These are phyloP conservation scores for Trissolcus brochymenae DNA, from an alignment of 2,888 invertebrate genomes.

Conservation along the genomic window DNA sequence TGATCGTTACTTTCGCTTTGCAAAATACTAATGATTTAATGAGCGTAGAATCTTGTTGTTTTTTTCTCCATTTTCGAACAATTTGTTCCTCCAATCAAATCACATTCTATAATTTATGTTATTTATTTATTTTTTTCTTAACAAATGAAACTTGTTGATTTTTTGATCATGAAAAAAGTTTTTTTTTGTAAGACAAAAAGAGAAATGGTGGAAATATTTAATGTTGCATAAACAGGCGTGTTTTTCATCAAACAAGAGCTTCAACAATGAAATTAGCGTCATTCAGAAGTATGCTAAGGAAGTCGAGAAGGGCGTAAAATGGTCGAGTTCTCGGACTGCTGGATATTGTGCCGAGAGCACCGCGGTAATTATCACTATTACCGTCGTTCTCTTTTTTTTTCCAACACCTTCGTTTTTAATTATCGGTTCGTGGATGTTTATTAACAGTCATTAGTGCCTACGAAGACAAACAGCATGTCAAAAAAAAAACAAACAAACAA, in stretches of 20 bases:
- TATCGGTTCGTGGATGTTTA: conserved; percentile 43
- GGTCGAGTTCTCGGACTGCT: conserved; percentile 31
- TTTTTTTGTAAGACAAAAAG: too few species aligned
- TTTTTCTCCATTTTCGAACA: too few species aligned
- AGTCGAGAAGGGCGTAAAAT: conserved; percentile 22
- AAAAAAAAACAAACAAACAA: not conserved
- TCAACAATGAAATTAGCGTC: conserved; percentile 34
- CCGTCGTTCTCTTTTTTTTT: conserved; percentile 46
- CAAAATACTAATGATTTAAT: too few species aligned
- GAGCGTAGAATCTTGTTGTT: too few species aligned
- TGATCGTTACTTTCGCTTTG: conserved; percentile 1
- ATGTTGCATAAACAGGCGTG: conserved; percentile 1
- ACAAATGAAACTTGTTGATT: too few species aligned
- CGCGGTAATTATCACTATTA: conserved; percentile 49
- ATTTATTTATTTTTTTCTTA: not conserved
- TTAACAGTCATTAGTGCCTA: conserved; percentile 31
- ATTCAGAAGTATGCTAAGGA: conserved; percentile 30
- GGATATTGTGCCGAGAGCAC: conserved; percentile 30
- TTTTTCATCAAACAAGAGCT: conserved; percentile 22
- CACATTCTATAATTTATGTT: too few species aligned
- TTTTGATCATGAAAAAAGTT: too few species aligned
- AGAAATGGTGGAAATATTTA: not conserved
- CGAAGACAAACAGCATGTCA: not conserved
- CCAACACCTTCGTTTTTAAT: conserved; percentile 52
- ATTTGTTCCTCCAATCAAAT: too few species aligned